phyloP scores from a whole-genome alignment of 2,888 invertebrate genomes.

The Pelosia muscerda region DNA sequence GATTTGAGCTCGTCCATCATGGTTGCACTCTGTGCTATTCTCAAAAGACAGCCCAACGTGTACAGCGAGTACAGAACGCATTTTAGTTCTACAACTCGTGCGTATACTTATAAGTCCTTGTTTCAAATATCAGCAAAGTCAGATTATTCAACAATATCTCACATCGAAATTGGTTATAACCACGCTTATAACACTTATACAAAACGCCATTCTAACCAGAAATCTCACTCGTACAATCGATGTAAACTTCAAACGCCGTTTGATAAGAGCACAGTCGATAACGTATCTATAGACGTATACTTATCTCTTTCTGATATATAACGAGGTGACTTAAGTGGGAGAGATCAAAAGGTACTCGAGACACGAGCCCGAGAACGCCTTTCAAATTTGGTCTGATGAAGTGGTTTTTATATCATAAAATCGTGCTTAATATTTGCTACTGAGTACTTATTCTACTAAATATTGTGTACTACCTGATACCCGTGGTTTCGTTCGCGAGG shows the following conservation, averaged over 20 bases:
- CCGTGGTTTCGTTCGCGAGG: too few relatives aligned
- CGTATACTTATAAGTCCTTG: too few relatives aligned
- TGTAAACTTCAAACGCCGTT: background rate
- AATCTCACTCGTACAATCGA: background rate
- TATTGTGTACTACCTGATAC: too few relatives aligned
- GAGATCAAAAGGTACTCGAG: background rate
- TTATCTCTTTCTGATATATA: background rate
- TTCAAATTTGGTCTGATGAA: background rate
- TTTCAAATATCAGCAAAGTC: background rate
- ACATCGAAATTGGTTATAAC: background rate
- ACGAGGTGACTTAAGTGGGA: background rate
- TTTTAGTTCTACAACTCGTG: too few relatives aligned
- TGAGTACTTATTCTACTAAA: too few relatives aligned
- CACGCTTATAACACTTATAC: background rate
- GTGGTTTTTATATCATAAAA: background rate
- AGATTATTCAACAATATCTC: background rate
- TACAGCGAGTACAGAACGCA: too few relatives aligned
- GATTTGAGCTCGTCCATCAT: too few relatives aligned
- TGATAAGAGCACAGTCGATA: background rate
- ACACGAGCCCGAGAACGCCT: background rate
- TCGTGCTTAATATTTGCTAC: too few relatives aligned
- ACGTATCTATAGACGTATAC: background rate
- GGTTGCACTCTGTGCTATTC: too few relatives aligned
- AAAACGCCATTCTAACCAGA: slow-evolving; percentile 1
- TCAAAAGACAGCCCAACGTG: too few relatives aligned